A percentile compares a stretch with the other conserved stretches of the same genome.
phyloP scores from a whole-genome alignment of 2,113 vertebrate species.

The Symphodus melops region DNA sequence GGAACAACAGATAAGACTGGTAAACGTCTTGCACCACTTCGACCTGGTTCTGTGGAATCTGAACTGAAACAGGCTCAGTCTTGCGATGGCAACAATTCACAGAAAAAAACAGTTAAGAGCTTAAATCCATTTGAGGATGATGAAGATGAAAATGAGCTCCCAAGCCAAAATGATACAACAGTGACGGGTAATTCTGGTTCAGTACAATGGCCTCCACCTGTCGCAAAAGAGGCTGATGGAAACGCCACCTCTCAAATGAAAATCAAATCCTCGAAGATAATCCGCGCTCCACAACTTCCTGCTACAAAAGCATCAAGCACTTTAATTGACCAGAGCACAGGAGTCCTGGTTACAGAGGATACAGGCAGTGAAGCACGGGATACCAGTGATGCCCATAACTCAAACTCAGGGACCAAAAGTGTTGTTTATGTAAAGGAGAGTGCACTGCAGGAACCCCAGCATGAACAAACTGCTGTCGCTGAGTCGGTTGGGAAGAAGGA shows the following conservation, averaged over 20 bases:
- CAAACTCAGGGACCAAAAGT: constrained; percentile 58
- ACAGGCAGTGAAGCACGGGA: neutral
- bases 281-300: constrained; percentile 74
- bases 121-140: constrained; percentile 69
- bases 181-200: neutral
- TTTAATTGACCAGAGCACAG: neutral
- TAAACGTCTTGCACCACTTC: constrained; percentile 71
- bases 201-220: neutral
- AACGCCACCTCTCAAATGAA: constrained; percentile 26
- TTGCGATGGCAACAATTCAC: neutral
- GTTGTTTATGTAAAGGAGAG: constrained; percentile 78
- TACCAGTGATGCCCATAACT: constrained; percentile 41
- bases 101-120: constrained; percentile 21
- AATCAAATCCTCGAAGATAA: constrained; percentile 63
- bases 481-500: constrained; percentile 60
- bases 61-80: neutral
- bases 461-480: constrained; percentile 59
- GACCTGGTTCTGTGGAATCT: constrained; percentile 34
- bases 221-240: constrained; percentile 10
- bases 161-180: constrained; percentile 6
- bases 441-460: constrained; percentile 81
- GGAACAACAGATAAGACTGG: constrained; percentile 30
- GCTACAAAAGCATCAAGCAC: neutral
- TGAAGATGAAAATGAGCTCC: constrained; percentile 29
- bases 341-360: neutral